Conservation (phyloP, 2,113 vertebrate genomes). For the Ranitomeya variabilis region DNA sequence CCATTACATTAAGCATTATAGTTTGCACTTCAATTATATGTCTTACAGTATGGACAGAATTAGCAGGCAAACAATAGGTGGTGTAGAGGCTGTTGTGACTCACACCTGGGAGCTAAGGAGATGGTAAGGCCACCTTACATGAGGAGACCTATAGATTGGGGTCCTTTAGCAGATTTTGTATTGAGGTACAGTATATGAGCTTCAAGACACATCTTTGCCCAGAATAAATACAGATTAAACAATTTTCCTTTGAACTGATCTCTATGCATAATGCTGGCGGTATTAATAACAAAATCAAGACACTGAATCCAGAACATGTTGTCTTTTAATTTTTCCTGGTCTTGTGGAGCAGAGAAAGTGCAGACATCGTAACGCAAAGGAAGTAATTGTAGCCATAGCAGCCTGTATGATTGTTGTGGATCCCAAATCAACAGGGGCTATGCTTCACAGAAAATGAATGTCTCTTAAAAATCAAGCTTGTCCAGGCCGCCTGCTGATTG, state of each 20-base stretch:
- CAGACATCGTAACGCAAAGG: background rate
- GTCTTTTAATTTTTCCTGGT: background rate
- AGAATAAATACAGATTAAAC: background rate
- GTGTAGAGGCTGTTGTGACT: no score
- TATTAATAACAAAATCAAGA: background rate
- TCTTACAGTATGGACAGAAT: no score
- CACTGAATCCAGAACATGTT: background rate
- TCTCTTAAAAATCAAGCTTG: background rate
- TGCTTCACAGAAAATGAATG: background rate
- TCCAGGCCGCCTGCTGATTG: background rate
- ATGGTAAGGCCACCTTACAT: no score
- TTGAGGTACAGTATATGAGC: background rate
- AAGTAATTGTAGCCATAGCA: background rate
- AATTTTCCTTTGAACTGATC: background rate
- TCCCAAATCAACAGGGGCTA: background rate
- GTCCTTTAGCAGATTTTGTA: background rate
- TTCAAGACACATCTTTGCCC: no score
- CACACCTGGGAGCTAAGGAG: no score
- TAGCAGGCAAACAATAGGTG: no score
- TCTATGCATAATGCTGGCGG: background rate
- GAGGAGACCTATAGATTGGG: no score
- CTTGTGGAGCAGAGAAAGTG: background rate
- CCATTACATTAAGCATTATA: no score
- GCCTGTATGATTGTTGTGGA: background rate
- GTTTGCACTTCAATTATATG: no score